Percentiles rank a stretch among this genome's conserved stretches.
phyloP scores from a whole-genome alignment of 1,140 invertebrate genomes.

The Drosophila watanabei region DNA sequence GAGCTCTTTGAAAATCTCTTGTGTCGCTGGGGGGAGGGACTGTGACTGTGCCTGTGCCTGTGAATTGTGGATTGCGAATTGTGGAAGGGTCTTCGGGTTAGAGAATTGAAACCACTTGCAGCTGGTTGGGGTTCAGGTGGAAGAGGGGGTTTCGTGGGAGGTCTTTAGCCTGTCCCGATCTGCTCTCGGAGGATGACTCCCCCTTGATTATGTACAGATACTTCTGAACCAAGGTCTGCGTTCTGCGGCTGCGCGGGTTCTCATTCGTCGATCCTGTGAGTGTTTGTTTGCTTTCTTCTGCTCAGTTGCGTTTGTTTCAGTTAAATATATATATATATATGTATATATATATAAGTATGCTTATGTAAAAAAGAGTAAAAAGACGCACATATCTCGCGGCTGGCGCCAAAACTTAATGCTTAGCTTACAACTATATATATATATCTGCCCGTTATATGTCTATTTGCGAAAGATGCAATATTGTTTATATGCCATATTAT shows the following conservation, averaged over 20 bases:
- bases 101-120: slow-evolving; percentile 48
- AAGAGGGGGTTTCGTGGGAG: not conserved
- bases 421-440: slow-evolving; percentile 55
- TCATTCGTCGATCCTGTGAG: slow-evolving; percentile 2
- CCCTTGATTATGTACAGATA: slow-evolving; percentile 12
- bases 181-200: slow-evolving; percentile 5
- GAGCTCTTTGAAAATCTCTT: slow-evolving; percentile 23
- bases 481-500: slow-evolving; percentile 46
- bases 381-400: slow-evolving; percentile 47
- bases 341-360: slow-evolving; percentile 22
- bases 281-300: slow-evolving; percentile 22
- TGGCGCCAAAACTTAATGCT: slow-evolving; percentile 57
- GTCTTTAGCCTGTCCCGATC: slow-evolving; percentile 11
- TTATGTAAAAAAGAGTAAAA: slow-evolving; percentile 74
- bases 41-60: not conserved
- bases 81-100: not conserved
- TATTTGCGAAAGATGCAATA: slow-evolving; percentile 40
- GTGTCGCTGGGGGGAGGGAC: slow-evolving; percentile 6
- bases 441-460: slow-evolving; percentile 37
- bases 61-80: not conserved
- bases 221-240: slow-evolving; percentile 6
- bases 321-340: slow-evolving; percentile 14
- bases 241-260: slow-evolving; percentile 14
- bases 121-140: slow-evolving; percentile 12
- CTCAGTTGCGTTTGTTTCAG: slow-evolving; percentile 33